Evolutionary conservation across 2,888 invertebrate species (phyloP).

Genomic region (Tiliacea aurago): DNA sequence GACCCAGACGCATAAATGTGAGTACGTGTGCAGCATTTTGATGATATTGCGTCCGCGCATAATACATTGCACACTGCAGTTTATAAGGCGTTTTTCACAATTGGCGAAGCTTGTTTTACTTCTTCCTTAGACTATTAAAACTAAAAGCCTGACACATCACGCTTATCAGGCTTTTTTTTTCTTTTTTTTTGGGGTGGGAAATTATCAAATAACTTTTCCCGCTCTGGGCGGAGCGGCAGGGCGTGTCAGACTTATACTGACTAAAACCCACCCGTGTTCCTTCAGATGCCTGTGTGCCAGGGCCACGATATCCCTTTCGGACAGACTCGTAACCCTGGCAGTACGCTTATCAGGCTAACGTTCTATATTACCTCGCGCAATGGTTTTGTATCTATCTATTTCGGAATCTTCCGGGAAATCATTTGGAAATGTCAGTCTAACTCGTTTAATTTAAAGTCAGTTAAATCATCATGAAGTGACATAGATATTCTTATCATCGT

Average conservation of each 20-base stretch:
- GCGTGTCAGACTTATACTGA: no score
- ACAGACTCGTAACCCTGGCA: no score
- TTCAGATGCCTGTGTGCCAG: no score
- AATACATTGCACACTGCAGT: conserved; percentile 11
- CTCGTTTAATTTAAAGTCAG: neutral
- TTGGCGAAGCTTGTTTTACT: neutral
- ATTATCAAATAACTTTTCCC: no score
- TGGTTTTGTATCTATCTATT: neutral
- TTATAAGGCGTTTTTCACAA: neutral
- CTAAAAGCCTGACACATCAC: neutral
- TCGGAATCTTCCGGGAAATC: neutral
- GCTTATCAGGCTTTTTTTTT: no score
- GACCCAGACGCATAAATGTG: conserved; percentile 6
- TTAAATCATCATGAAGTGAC: neutral
- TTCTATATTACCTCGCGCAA: no score
- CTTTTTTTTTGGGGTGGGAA: no score
- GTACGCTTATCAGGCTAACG: no score
- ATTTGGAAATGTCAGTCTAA: neutral
- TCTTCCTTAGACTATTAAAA: neutral
- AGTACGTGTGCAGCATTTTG: conserved; percentile 18
- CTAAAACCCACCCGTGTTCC: no score
- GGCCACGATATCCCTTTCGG: no score
- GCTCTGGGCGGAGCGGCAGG: no score
- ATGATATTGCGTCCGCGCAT: conserved; percentile 4
- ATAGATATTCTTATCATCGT: neutral